Percentiles rank a stretch among this genome's conserved stretches.
phyloP scores from a whole-genome alignment of 1,140 invertebrate species.

The Aradophagus sp. region DNA sequence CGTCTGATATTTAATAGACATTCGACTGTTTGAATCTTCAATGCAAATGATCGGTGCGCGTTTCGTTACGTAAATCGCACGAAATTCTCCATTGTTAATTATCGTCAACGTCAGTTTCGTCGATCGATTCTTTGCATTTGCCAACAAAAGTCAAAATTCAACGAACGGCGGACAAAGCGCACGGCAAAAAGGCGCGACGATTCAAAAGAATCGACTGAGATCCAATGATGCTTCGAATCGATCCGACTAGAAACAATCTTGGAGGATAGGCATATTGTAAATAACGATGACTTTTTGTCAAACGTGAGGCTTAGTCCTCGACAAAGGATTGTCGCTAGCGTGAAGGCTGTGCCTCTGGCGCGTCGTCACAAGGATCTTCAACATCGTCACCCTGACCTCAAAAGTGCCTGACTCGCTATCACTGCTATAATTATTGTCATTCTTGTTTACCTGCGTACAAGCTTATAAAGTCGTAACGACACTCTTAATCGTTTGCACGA shows the following conservation, averaged over 20 bases:
- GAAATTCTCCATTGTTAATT: too few species aligned
- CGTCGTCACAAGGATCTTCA: conserved; percentile 64
- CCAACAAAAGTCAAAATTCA: too few species aligned
- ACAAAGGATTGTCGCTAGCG: conserved; percentile 44
- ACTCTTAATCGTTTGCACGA: too few species aligned
- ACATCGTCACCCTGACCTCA: conserved; percentile 69
- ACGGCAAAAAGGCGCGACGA: too few species aligned
- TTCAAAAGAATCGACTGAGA: too few species aligned
- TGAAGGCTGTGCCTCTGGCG: conserved; percentile 56
- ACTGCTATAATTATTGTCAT: conserved; percentile 58
- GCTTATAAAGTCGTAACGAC: conserved; percentile 12
- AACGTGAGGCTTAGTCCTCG: conserved; percentile 32
- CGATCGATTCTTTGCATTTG: too few species aligned
- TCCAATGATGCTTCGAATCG: too few species aligned
- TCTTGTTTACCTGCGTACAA: conserved; percentile 45
- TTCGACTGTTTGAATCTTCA: conserved; percentile 27
- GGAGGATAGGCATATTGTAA: conserved; percentile 1
- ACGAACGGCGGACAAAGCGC: too few species aligned
- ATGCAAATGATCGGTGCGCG: conserved; percentile 16
- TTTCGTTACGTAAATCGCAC: conserved; percentile 22
- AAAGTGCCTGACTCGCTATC: conserved; percentile 63
- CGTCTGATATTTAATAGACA: conserved; percentile 38
- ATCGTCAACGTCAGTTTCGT: too few species aligned
- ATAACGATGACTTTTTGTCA: conserved; percentile 25
- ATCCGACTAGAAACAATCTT: neutral